Percentiles rank a stretch among this genome's conserved stretches.
Evolutionary conservation across 2,888 invertebrate genomes (phyloP).

Genomic region (Odiellus spinosus): DNA sequence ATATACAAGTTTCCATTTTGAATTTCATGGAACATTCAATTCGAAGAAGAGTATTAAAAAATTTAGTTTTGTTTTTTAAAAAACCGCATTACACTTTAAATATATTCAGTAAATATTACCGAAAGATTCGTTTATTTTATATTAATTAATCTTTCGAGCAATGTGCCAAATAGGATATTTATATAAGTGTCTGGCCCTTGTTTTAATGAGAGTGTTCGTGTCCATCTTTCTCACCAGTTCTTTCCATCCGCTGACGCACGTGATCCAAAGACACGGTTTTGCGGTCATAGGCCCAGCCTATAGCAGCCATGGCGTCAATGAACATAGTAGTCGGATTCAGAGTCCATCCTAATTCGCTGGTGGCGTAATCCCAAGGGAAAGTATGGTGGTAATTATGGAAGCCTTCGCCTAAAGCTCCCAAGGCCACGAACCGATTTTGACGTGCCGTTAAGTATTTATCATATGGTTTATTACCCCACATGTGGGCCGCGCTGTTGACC

Average conservation of each 20-base stretch:
- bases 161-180: no score
- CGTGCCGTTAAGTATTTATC: slow-evolving; percentile 47
- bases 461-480: slow-evolving; percentile 83
- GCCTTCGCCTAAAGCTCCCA: slow-evolving; percentile 26
- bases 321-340: slow-evolving; percentile 32
- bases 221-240: slow-evolving; percentile 37
- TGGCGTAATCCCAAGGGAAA: slow-evolving; percentile 33
- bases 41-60: no score
- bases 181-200: no score
- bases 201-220: no score
- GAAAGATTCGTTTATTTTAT: no score
- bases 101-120: no score
- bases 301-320: slow-evolving; percentile 28
- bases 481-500: slow-evolving; percentile 87
- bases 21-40: no score
- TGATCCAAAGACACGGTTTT: slow-evolving; percentile 25
- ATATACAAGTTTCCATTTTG: no score
- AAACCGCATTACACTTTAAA: no score
- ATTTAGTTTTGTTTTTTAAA: no score
- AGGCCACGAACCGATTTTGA: slow-evolving; percentile 28
- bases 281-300: slow-evolving; percentile 30
- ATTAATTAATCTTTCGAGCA: no score
- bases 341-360: slow-evolving; percentile 30
- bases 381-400: slow-evolving; percentile 32
- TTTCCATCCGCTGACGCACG: slow-evolving; percentile 24